Evolutionary conservation across 2,888 invertebrate genomes (phyloP).

Genomic region (Noctua fimbriata): DNA sequence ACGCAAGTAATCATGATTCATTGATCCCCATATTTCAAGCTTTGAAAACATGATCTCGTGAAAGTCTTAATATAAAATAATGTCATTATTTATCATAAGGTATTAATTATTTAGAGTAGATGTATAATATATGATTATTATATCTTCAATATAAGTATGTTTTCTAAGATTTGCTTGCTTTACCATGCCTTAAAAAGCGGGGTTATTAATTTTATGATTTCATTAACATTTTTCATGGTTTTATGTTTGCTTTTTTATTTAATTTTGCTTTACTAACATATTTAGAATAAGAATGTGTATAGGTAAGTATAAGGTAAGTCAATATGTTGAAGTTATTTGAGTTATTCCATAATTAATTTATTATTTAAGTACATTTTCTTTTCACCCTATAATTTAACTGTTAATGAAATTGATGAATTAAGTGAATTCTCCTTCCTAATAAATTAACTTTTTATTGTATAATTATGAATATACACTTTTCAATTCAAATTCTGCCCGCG

Average conservation of each 20-base stretch:
- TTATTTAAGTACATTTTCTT: neutral
- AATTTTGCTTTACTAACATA: slow-evolving; percentile 6
- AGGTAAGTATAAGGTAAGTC: slow-evolving; percentile 44
- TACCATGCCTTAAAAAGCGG: neutral
- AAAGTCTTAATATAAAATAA: slow-evolving; percentile 3
- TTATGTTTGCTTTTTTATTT: slow-evolving; percentile 18
- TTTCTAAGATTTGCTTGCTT: slow-evolving; percentile 24
- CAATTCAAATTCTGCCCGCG: neutral
- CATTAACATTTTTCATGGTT: slow-evolving; percentile 13
- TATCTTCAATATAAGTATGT: slow-evolving; percentile 2
- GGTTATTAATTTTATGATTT: slow-evolving; percentile 24
- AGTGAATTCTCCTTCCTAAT: neutral
- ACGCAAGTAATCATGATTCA: slow-evolving; percentile 12
- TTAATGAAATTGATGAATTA: neutral
- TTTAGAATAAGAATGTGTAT: neutral
- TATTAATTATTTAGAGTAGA: slow-evolving; percentile 24
- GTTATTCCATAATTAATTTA: neutral
- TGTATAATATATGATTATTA: neutral
- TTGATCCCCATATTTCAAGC: slow-evolving; percentile 19
- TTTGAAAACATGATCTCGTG: slow-evolving; percentile 7
- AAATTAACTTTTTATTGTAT: neutral
- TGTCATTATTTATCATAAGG: slow-evolving; percentile 23
- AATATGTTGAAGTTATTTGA: neutral
- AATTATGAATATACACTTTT: neutral
- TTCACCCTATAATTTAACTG: neutral